phyloP scores from a whole-genome alignment of 2,113 vertebrate species.

The Progne subis region DNA sequence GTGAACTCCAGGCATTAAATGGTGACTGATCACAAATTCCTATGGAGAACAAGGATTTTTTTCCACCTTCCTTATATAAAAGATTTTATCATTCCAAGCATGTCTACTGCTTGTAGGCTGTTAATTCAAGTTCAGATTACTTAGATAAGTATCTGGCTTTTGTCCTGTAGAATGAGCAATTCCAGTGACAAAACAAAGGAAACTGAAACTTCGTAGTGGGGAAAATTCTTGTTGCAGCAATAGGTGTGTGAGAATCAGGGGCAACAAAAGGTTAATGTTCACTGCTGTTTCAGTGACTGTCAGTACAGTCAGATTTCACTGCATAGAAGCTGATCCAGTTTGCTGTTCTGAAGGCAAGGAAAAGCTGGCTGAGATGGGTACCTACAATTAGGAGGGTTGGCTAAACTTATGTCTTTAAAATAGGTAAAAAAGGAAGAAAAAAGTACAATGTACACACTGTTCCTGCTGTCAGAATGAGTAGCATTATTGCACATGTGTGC shows the following conservation, averaged over 20 bases:
- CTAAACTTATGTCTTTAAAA: neutral
- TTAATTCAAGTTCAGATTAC: neutral
- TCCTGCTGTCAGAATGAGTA: neutral
- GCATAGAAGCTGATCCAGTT: neutral
- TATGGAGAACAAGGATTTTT: neutral
- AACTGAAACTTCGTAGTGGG: neutral
- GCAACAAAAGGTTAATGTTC: neutral
- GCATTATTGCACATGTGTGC: constrained; percentile 44
- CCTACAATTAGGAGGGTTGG: neutral
- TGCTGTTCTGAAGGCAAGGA: neutral
- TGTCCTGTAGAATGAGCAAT: neutral
- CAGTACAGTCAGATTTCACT: neutral
- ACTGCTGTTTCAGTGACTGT: neutral
- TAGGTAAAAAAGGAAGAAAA: neutral
- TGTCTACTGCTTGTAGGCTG: neutral
- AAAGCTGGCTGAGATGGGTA: neutral
- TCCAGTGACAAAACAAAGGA: neutral
- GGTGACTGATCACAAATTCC: neutral
- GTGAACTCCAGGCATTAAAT: neutral
- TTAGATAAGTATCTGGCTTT: neutral
- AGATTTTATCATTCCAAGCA: neutral
- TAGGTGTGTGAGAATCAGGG: neutral
- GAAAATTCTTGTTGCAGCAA: neutral
- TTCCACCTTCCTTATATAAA: neutral
- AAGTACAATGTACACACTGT: neutral